Conservation (phyloP, 2,797 vertebrate genomes). For the Novumbra hubbsi region DNA sequence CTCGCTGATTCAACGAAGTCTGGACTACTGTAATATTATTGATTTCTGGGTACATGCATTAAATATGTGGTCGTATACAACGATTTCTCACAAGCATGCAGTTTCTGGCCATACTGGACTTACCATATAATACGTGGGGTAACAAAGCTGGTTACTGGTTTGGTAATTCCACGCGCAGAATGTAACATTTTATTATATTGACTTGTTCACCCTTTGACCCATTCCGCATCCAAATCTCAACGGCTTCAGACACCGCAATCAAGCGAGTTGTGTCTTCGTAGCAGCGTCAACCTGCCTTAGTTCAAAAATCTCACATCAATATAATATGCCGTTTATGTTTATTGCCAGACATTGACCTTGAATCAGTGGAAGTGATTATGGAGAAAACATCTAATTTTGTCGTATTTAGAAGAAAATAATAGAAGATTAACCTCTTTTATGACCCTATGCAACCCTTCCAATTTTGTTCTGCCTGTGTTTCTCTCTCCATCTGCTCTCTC, state of each 20-base stretch:
- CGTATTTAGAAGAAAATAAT: not conserved
- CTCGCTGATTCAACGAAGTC: too few relatives aligned
- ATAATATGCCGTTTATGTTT: not conserved
- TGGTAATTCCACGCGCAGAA: too few relatives aligned
- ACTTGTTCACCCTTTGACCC: not conserved
- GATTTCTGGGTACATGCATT: too few relatives aligned
- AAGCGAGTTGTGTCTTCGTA: constrained; percentile 10
- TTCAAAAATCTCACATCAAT: not conserved
- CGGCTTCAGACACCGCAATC: constrained; percentile 19
- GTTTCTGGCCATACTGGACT: too few relatives aligned
- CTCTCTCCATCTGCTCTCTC: not conserved
- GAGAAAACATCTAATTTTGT: not conserved
- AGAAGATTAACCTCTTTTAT: not conserved
- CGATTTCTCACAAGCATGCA: too few relatives aligned
- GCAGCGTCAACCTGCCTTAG: constrained; percentile 1
- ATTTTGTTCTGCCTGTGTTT: not conserved
- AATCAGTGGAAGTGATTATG: not conserved
- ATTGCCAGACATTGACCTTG: not conserved
- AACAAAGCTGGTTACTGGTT: too few relatives aligned
- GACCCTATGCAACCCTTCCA: not conserved
- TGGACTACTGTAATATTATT: too few relatives aligned
- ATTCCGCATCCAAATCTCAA: constrained; percentile 5
- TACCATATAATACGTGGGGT: too few relatives aligned
- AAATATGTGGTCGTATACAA: too few relatives aligned
- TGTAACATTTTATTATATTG: too few relatives aligned